phyloP scores from a whole-genome alignment of 92 coral and sea anemone genomes.

The Epizoanthus illoricatus region DNA sequence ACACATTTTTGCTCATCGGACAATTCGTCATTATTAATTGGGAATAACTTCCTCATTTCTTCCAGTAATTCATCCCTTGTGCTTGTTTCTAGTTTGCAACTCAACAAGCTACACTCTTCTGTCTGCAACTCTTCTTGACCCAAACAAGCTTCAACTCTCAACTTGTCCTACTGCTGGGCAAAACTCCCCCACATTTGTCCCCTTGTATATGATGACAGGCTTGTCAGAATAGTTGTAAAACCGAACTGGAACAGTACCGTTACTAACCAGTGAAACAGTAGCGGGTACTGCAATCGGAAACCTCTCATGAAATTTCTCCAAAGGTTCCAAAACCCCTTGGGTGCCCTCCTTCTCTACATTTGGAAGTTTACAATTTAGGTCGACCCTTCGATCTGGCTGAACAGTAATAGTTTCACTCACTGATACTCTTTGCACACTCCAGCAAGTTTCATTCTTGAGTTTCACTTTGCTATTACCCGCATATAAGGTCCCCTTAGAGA shows the following conservation, averaged over 20 bases:
- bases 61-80: slow-evolving; percentile 3
- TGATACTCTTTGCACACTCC: slow-evolving; percentile 43
- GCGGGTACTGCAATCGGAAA: slow-evolving; percentile 36
- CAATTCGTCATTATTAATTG: slow-evolving; percentile 33
- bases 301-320: slow-evolving; percentile 17
- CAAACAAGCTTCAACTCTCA: slow-evolving; percentile 25
- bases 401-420: slow-evolving; percentile 34
- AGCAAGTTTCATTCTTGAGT: slow-evolving; percentile 27
- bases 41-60: slow-evolving; percentile 41
- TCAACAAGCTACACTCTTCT: not conserved
- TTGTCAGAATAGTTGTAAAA: slow-evolving; percentile 40
- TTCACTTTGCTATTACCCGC: slow-evolving; percentile 12
- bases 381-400: slow-evolving; percentile 36
- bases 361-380: slow-evolving; percentile 11
- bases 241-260: slow-evolving; percentile 16
- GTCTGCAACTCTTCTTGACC: too few relatives aligned
- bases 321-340: slow-evolving; percentile 37
- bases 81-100: not conserved
- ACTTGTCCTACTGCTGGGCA: slow-evolving; percentile 22
- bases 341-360: slow-evolving; percentile 33
- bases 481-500: slow-evolving; percentile 21
- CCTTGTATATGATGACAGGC: slow-evolving; percentile 26
- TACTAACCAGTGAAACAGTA: slow-evolving; percentile 28
- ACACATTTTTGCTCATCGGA: slow-evolving; percentile 33
- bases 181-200: slow-evolving; percentile 44